Conservation (phyloP, 2,888 invertebrate genomes). For the Neoitamus cyanurus region DNA sequence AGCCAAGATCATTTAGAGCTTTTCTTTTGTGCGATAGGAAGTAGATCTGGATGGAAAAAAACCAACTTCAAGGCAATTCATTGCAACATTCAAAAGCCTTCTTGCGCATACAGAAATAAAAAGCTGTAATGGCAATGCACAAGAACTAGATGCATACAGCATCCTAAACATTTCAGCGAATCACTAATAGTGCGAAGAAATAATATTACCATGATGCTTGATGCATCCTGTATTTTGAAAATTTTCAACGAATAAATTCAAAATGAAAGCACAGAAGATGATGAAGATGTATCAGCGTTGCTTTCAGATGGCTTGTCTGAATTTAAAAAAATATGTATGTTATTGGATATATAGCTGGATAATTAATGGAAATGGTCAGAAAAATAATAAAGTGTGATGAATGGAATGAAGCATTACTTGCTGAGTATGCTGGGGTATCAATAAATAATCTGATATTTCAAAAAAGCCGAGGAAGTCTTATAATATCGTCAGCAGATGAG, state of each 20-base stretch:
- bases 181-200: background rate
- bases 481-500: background rate
- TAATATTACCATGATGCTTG: background rate
- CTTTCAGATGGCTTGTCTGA: background rate
- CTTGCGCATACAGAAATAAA: conserved; percentile 8
- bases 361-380: too few species aligned
- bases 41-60: conserved; percentile 6
- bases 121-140: too few species aligned
- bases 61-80: conserved; percentile 7
- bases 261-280: too few species aligned
- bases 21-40: conserved; percentile 29
- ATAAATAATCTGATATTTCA: background rate
- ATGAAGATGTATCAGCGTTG: background rate
- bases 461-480: background rate
- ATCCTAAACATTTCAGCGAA: background rate
- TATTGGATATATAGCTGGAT: too few species aligned
- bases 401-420: too few species aligned
- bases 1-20: conserved; percentile 31
- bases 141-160: background rate
- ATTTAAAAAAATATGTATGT: too few species aligned
- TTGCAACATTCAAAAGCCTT: conserved; percentile 11
- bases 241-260: too few species aligned
- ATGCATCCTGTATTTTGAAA: too few species aligned
- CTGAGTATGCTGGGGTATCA: background rate
- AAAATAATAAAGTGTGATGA: too few species aligned